Percentiles rank a stretch among this genome's conserved stretches.
Conservation (phyloP, 2,113 vertebrate species). For the Callionymus lyra region DNA sequence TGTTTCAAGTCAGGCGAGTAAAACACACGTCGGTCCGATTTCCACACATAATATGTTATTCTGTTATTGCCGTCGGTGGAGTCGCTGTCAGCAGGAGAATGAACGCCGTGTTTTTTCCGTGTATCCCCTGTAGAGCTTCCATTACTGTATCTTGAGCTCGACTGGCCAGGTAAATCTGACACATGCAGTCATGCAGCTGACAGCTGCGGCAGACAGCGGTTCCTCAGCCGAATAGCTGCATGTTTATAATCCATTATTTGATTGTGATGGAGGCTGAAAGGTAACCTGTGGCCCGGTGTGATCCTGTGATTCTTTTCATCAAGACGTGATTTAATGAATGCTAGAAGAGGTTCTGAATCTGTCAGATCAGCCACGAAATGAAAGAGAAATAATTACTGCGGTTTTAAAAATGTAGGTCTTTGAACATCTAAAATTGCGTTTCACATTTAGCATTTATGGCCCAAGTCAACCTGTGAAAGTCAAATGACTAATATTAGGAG, state of each 20-base stretch:
- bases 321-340: too few species aligned
- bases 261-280: slow-evolving; percentile 11
- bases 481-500: too few species aligned
- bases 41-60: slow-evolving; percentile 2
- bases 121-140: slow-evolving; percentile 24
- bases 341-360: too few species aligned
- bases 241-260: slow-evolving; percentile 40
- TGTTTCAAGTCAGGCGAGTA: slow-evolving; percentile 3
- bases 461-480: too few species aligned
- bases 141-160: slow-evolving; percentile 41
- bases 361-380: too few species aligned
- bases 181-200: slow-evolving; percentile 40
- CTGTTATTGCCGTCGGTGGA: slow-evolving; percentile 3
- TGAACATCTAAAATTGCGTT: too few species aligned
- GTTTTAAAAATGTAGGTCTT: too few species aligned
- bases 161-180: slow-evolving; percentile 50
- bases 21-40: too few species aligned
- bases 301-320: too few species aligned
- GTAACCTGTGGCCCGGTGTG: too few species aligned
- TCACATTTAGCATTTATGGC: too few species aligned
- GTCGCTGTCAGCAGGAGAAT: slow-evolving; percentile 10
- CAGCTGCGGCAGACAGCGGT: slow-evolving; percentile 22
- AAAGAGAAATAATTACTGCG: too few species aligned
- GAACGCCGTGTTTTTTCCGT: slow-evolving; percentile 11
- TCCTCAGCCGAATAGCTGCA: slow-evolving; percentile 16